Base-by-base conservation (phyloP, 2,888 invertebrate species). In the Meandrusa payeni region DNA sequence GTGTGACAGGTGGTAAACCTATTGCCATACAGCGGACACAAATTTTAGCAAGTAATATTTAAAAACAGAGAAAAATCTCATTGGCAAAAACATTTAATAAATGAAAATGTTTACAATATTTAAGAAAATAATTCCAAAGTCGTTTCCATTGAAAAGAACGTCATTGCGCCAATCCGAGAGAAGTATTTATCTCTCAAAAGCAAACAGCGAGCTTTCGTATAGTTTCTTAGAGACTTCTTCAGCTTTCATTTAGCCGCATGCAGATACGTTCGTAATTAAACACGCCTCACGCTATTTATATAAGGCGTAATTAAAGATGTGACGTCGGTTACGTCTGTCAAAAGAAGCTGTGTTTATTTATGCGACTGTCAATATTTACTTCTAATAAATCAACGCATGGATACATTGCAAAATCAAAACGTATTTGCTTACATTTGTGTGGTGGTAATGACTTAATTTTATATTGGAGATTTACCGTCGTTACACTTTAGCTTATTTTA, bases 331-430 rank as follows among this genome's bases (percentile, higher is more conserved):
- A 60, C 61, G 57, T 52, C 55, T 58, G 52, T 81, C 82, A 82
- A 86, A 86, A 85, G 82, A 85, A 86, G 75, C 70, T 58, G 65
- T 72, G 82, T 81, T 83, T 81, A 85, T 80, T 82, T 77, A 85
- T 83, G 79, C 78, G 75, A 60, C 52, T 61, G 72, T 66, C 69
- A 85, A 87, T 83, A 82, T 87, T 87, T 80, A 69, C 69, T 68
- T 77, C 75, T 80, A 76, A 80, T 86, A 82, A 79, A 55, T 75
- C 69, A 67, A 64, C 64, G 63, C 65, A 63, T 48, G 59, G 55
- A 60, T 63, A 69, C 15, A 37, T 32, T 37, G 10, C 27, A 15
- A 36, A 9, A 31, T 34, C 29, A 37, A 34, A 45, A 41, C 26
- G 31, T 24, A 26, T 22, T 28, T 20, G n/a, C n/a, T n/a, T n/a